Evolutionary conservation across 2,113 vertebrate species (phyloP), one percentile per base, ranked within the genome.

Genomic region (Scytalopus superciliaris): DNA sequence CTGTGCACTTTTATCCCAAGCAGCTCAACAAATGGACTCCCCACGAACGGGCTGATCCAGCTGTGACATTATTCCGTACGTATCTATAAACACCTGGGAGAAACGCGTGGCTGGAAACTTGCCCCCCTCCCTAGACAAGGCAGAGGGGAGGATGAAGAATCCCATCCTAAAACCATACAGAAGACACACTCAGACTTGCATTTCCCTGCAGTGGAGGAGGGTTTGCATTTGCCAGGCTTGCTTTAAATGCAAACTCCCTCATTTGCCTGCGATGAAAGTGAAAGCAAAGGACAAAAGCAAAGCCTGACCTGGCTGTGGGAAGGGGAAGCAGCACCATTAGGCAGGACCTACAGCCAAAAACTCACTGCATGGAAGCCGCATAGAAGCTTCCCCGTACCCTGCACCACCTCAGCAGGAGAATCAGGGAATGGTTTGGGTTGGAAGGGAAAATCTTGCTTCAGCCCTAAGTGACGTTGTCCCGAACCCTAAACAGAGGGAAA

Each of bases 331-430:
- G 19, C 4, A 13, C 16, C 15, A 24, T 14, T 45, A 12, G 62
- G 59, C 45, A 24, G 68, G 37, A 57, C 55, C 87, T 25, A 4
- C 64, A 37, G 4, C 83, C 44, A 3, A 42, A 27, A 3, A 28
- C 2, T 9, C 6, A 2, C 57, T 8, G 37, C 1, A 1, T 1
- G 45, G 45, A n/a, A 66, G 23, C 62, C 13, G 23, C 3, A 23
- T 0, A 16, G n/a, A 25, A 49, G 2, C 79, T 73, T 59, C n/a
- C 82, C 75, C 6, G 18, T 2, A 5, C 35, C 79, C 80, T 33
- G 45, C 49, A 42, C 44, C 45, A 30, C 39, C 60, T 10, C 50
- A 68, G 82, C 44, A 30, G 70, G 39, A 78, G 35, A 33, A 33
- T 8, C 44, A 64, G 13, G 40, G 40, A 64, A 64, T 22, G 35